phyloP scores from a whole-genome alignment of 92 coral and sea anemone genomes.

The Epizoanthus fatuus region DNA sequence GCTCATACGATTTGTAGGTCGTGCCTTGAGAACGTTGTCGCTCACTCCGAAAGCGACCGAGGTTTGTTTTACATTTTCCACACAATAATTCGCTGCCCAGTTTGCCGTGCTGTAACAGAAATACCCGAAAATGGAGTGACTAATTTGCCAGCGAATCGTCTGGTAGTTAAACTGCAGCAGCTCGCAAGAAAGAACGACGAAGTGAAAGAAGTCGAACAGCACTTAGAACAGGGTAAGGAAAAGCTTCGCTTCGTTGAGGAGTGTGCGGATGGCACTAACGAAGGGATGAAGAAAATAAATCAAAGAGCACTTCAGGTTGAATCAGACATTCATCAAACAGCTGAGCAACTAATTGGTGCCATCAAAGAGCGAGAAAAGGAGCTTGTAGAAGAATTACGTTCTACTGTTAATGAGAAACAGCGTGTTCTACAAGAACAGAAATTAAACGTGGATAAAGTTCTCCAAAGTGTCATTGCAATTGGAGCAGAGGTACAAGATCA shows the following conservation, averaged over 20 bases:
- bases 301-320: constrained; percentile 55
- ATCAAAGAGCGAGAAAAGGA: constrained; percentile 58
- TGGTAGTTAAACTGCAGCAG: constrained; percentile 45
- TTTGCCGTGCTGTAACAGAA: constrained; percentile 59
- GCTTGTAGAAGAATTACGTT: constrained; percentile 25
- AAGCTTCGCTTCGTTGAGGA: constrained; percentile 39
- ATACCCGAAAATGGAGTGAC: constrained; percentile 54
- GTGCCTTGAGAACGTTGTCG: constrained; percentile 54
- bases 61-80: not conserved
- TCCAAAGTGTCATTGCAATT: not conserved
- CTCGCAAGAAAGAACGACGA: constrained; percentile 36
- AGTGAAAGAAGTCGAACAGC: constrained; percentile 43
- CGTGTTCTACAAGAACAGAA: constrained; percentile 16
- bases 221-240: constrained; percentile 34
- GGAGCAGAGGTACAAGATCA: not conserved
- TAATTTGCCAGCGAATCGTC: constrained; percentile 69
- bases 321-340: constrained; percentile 55
- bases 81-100: constrained; percentile 66
- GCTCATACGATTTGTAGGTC: constrained; percentile 57
- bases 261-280: constrained; percentile 17
- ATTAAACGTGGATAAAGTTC: not conserved
- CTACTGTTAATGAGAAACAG: constrained; percentile 3
- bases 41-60: not conserved
- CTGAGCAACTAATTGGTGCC: constrained; percentile 51
- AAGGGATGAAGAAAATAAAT: constrained; percentile 33